phyloP scores from a whole-genome alignment of 2,113 vertebrate species.

The Capreolus pygargus region DNA sequence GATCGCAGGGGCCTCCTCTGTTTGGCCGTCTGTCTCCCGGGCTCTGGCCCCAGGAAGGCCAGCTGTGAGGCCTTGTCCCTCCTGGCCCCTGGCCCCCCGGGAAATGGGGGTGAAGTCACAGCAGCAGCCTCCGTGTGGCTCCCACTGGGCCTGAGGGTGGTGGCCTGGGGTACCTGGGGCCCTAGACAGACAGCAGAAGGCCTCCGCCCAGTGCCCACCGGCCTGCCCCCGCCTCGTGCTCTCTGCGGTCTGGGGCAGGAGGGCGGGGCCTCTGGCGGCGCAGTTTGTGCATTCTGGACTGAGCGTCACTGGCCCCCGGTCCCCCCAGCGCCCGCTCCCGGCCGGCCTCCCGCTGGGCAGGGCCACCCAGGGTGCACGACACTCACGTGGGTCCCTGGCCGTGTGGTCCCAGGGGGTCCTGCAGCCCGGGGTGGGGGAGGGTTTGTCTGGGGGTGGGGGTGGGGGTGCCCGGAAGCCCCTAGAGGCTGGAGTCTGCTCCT shows the following conservation, averaged over 20 bases:
- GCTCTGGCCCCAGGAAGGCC: background rate
- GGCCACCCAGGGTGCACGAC: fast-evolving
- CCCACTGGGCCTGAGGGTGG: background rate
- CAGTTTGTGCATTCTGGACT: fast-evolving
- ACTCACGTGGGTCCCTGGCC: background rate
- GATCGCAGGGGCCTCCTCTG: background rate
- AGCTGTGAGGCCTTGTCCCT: background rate
- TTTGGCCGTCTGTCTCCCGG: fast-evolving
- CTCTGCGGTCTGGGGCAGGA: background rate
- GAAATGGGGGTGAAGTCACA: background rate
- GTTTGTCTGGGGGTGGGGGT: background rate
- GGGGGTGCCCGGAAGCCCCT: background rate
- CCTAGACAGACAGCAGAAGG: too few relatives aligned
- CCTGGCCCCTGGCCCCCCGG: background rate
- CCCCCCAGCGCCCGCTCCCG: fast-evolving
- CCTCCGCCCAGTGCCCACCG: background rate
- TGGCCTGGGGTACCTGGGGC: background rate
- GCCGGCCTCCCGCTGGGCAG: fast-evolving
- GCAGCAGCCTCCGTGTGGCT: fast-evolving
- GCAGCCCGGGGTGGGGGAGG: background rate
- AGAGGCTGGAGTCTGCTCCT: background rate
- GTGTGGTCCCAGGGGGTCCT: background rate
- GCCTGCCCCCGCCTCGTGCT: background rate
- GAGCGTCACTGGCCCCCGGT: fast-evolving
- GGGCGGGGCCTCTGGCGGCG: background rate